phyloP scores from a whole-genome alignment of 2,113 vertebrate genomes.

The Gobio gobio region DNA sequence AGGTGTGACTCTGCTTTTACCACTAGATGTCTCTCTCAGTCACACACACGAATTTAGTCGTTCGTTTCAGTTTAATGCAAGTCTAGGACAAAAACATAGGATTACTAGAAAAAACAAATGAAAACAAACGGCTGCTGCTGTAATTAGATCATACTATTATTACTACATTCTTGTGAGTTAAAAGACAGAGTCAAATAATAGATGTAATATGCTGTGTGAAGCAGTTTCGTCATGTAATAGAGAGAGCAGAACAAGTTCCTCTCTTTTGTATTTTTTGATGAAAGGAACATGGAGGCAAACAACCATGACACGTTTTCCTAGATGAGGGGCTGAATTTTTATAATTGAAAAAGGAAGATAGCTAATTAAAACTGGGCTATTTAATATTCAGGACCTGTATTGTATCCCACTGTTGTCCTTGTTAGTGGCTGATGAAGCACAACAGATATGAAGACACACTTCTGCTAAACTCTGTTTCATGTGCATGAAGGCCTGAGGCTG shows the following conservation, averaged over 20 bases:
- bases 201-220: conserved; percentile 29
- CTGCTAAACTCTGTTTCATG: conserved; percentile 33
- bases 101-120: conserved; percentile 23
- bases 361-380: conserved; percentile 28
- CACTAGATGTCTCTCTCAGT: conserved; percentile 28
- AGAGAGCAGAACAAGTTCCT: conserved; percentile 22
- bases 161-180: conserved; percentile 21
- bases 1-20: neutral
- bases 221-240: conserved; percentile 3
- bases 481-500: conserved; percentile 1
- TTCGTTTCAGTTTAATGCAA: neutral
- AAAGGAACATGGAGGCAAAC: conserved; percentile 44
- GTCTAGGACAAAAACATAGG: neutral
- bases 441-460: conserved; percentile 23
- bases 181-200: conserved; percentile 24
- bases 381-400: conserved; percentile 36
- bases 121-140: conserved; percentile 31
- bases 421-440: conserved; percentile 48
- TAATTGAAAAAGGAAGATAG: conserved; percentile 41
- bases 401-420: conserved; percentile 30
- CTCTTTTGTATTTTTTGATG: conserved; percentile 23
- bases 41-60: neutral
- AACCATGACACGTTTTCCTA: conserved; percentile 33
- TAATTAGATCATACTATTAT: conserved; percentile 44
- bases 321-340: neutral